A percentile compares a stretch with the other conserved stretches of the same genome.
Evolutionary conservation across 2,888 invertebrate genomes (phyloP).

Genomic region (Mechanitis mazaeus): DNA sequence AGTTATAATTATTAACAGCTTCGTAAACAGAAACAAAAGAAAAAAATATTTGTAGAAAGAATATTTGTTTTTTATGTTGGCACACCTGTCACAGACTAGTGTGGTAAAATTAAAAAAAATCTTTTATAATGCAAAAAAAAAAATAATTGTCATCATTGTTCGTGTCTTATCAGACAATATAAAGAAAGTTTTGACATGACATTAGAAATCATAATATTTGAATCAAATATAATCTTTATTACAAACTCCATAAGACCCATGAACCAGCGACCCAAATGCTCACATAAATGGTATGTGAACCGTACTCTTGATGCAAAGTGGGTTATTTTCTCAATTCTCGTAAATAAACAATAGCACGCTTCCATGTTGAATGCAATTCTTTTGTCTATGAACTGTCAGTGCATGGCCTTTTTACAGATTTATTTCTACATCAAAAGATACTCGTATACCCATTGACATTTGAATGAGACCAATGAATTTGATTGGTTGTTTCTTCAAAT

Average conservation of each 20-base stretch:
- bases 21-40: no score
- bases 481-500: no score
- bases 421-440: no score
- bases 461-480: no score
- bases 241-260: slow-evolving; percentile 9
- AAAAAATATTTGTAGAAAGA: no score
- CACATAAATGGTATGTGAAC: slow-evolving; percentile 39
- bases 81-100: no score
- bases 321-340: slow-evolving; percentile 43
- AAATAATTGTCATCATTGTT: slow-evolving; percentile 17
- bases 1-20: no score
- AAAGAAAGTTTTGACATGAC: slow-evolving; percentile 37
- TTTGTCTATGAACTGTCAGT: slow-evolving; percentile 17
- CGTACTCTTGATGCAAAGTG: slow-evolving; percentile 44
- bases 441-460: no score
- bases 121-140: background rate
- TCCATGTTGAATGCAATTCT: slow-evolving; percentile 21
- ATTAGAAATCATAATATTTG: slow-evolving; percentile 44
- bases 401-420: background rate
- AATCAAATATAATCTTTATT: slow-evolving; percentile 12
- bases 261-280: slow-evolving; percentile 26
- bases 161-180: slow-evolving; percentile 21
- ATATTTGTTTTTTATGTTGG: no score
- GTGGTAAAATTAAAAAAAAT: background rate
- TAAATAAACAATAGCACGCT: slow-evolving; percentile 25